Base-by-base conservation (phyloP, 2,888 invertebrate species). In the Cremastinae sp. region DNA sequence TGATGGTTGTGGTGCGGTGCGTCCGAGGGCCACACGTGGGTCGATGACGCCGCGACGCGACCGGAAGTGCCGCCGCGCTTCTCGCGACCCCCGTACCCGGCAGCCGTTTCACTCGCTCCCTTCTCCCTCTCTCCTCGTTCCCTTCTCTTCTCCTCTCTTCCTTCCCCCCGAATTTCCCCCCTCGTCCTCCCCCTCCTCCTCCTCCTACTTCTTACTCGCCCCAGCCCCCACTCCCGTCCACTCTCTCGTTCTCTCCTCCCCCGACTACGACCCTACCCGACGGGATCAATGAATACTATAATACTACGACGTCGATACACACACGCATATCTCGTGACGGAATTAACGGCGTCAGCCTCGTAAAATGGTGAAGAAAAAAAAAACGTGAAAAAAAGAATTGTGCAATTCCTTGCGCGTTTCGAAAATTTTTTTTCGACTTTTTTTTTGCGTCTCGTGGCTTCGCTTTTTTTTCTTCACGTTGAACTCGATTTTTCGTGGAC, bases 21-120 rank as follows among this genome's bases (percentile, higher is more conserved):
- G 68, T 76, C 64, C 68, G 75, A 69, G 66, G 76, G 69, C 76
- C 78, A 78, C 82, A 81, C 78, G 78, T 79, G 78, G 78, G 79
- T 81, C 80, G 81, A 80, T 81, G 81, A 75, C 81, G 80, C 78
- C 81, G 79, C 80, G 77, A 77, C 79, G 78, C 80, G 80, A 82
- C 83, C 83, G 83, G 83, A 85, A 84, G 81, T 82, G 83, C 80
- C 80, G 82, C 82, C 81, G 74, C 70, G 70, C 81, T 82, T 82
- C 81, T 74, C 74, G 70, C 75, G 72, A 74, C 56, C 56, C 70
- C 73, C 75, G 64, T 72, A 64, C 62, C 62, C 76, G 68, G 51
- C 62, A 59, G 73, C 64, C 72, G 68, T 51, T 69, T 59, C 43
- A 47, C 61, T 65, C 70, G 37, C 56, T 51, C 55, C 43, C 58